Base-by-base conservation (phyloP, 2,888 invertebrate species). In the Cyclophora punctaria region DNA sequence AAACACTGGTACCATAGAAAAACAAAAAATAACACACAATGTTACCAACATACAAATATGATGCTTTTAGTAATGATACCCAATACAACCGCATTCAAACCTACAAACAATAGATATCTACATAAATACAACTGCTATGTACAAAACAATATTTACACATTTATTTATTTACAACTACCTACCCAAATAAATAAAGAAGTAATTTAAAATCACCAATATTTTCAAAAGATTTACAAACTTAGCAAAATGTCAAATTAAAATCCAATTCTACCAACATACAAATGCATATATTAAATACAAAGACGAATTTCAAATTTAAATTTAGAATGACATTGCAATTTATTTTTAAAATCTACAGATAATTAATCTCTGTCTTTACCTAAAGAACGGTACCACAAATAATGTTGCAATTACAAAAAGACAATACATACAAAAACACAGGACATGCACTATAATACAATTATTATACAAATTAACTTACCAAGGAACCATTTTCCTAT, bases 1-100 rank as follows among this genome's bases (percentile, higher is more conserved):
- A 60, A 63, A 64, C 67, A 77, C 81, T 82, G 82, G 82, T 80
- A 82, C 80, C 81, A 60, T 64, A 57, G 66, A 64, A 66, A 64
- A 57, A 49, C 20, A 52, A 55, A 57, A 60, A 60, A 41, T 50
- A 49, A 51, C 48, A 62, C 57, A 63, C 53, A 61, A 57, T 62
- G 64, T 56, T 55, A 59, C 49, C 48, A 56, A 48, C 37, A 59
- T 56, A 60, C 50, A 47, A 53, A 52, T 55, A 56, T 48, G 56
- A 51, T 49, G 48, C 52, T 49, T 55, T 57, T 50, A 62, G 53
- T 50, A 53, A 51, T 53, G 41, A 58, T 44, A 53, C 43, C 44
- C 44, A 20, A 44, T 34, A 44, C 5, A 34, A 44, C 44, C 44
- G 34, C 44, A 44, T 44, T 44, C 44, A 44, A 33, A 52, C 47